Percentiles rank a stretch among this genome's conserved stretches.
Conservation (phyloP, 2,888 invertebrate species). For the Seladonia tumulorum region DNA sequence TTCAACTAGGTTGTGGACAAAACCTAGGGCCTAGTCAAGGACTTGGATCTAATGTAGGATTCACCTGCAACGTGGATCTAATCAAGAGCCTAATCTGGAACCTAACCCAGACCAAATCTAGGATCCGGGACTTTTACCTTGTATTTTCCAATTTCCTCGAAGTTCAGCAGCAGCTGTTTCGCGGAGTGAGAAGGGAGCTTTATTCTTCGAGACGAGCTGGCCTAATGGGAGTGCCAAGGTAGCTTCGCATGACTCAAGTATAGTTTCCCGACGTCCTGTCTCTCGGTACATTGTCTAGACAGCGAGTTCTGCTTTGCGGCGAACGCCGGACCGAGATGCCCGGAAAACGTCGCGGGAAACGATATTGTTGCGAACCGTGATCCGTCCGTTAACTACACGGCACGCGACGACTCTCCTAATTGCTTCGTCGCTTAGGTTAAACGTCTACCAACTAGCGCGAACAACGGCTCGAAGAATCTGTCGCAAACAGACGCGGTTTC, state of each 20-base stretch:
- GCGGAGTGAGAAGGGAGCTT: background rate
- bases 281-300: constrained; percentile 8
- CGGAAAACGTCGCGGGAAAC: constrained; percentile 31
- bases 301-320: constrained; percentile 12
- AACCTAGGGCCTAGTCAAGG: background rate
- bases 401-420: constrained; percentile 31
- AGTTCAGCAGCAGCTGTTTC: background rate
- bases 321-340: background rate
- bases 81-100: background rate
- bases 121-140: background rate
- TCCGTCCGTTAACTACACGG: constrained; percentile 7
- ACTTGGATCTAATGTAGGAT: too few species aligned
- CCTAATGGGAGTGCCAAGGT: constrained; percentile 7
- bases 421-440: constrained; percentile 24
- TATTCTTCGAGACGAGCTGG: background rate
- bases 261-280: constrained; percentile 6
- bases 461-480: background rate
- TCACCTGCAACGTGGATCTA: background rate
- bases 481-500: background rate
- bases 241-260: background rate
- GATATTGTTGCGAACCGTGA: constrained; percentile 26
- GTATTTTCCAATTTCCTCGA: background rate
- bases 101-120: background rate
- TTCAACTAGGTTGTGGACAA: background rate
- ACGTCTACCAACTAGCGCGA: background rate